phyloP scores from a whole-genome alignment of 2,113 vertebrate genomes.

The Mus pahari region DNA sequence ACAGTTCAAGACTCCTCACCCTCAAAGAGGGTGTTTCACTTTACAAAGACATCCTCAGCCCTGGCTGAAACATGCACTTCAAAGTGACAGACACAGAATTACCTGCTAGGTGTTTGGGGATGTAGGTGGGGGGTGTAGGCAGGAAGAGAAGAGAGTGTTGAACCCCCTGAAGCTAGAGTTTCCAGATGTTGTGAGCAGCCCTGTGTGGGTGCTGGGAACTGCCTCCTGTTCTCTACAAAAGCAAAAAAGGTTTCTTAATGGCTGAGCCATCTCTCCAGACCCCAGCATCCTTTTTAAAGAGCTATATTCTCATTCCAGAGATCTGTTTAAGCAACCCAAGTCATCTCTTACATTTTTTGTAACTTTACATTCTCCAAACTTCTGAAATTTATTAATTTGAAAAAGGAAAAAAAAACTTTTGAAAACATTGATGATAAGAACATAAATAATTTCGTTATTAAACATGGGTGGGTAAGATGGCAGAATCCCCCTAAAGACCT shows the following conservation, averaged over 20 bases:
- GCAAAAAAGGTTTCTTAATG: background rate
- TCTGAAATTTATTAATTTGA: slow-evolving; percentile 44
- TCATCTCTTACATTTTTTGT: slow-evolving; percentile 45
- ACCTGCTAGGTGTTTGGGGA: background rate
- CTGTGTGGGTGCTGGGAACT: background rate
- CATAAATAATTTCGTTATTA: slow-evolving; percentile 25
- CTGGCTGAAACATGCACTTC: background rate
- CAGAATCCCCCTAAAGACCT: background rate
- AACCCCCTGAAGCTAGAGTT: background rate
- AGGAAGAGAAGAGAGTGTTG: background rate
- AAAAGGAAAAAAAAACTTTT: slow-evolving; percentile 25
- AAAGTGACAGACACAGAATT: slow-evolving; percentile 36
- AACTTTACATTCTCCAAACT: slow-evolving; percentile 47
- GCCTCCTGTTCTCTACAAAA: background rate
- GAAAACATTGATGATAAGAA: background rate
- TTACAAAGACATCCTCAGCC: background rate
- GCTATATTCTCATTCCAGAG: slow-evolving; percentile 21
- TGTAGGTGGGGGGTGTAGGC: background rate
- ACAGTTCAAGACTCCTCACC: background rate
- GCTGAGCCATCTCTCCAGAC: too few relatives aligned
- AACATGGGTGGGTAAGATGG: background rate
- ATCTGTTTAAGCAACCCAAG: slow-evolving; percentile 8
- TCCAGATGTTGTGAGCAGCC: background rate
- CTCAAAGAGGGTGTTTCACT: slow-evolving; percentile 34
- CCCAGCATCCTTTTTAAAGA: slow-evolving; percentile 35